Evolutionary conservation across 2,113 vertebrate genomes (phyloP).

Genomic region (Panthera leo): DNA sequence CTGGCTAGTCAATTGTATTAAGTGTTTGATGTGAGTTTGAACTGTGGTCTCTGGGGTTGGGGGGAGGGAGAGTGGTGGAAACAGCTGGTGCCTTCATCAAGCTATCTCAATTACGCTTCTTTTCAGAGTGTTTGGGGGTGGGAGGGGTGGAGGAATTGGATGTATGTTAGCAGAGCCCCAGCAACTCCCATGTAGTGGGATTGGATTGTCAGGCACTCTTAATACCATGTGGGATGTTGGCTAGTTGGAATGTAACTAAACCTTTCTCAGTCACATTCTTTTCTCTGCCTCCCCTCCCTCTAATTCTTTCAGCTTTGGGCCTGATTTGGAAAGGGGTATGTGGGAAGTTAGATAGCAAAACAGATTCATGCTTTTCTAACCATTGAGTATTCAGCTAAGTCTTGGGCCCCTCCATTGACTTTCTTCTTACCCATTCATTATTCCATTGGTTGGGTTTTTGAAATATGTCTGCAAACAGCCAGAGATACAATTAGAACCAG

Average conservation of each 20-base stretch:
- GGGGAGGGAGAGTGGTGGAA: constrained; percentile 54
- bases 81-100: constrained; percentile 54
- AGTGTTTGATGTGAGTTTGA: constrained; percentile 75
- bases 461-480: neutral
- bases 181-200: neutral
- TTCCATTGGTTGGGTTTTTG: constrained; percentile 51
- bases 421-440: constrained; percentile 50
- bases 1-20: constrained; percentile 69
- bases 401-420: constrained; percentile 5
- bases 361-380: neutral
- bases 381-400: neutral
- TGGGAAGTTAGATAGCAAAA: constrained; percentile 24
- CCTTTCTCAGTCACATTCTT: constrained; percentile 51
- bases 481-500: constrained; percentile 41
- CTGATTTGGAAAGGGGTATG: neutral
- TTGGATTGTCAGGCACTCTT: constrained; percentile 43
- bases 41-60: neutral
- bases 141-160: constrained; percentile 12
- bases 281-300: neutral
- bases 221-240: constrained; percentile 41
- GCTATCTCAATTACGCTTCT: constrained; percentile 31
- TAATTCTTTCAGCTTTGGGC: neutral
- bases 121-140: neutral
- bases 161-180: constrained; percentile 10
- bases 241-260: constrained; percentile 61